Base-by-base conservation (phyloP, 2,797 vertebrate genomes). In the Merluccius polli region DNA sequence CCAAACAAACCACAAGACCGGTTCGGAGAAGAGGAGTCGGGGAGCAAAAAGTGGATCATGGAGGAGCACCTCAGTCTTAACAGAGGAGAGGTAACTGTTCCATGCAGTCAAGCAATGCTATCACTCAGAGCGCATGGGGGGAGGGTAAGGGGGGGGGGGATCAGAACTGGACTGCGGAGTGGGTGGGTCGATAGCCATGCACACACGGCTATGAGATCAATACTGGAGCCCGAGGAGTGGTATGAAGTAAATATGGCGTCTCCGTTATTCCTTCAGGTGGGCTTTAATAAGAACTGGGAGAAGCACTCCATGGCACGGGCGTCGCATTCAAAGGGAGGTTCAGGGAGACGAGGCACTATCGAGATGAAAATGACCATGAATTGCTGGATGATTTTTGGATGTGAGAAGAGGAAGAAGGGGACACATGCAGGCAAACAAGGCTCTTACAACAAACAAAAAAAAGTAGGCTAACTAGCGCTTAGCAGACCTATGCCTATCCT, bases 231-330 rank as follows among this genome's bases (percentile, higher is more conserved):
- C 81, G 71, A 83, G 12, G 72, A 89, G 87, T 88, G 88, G 81
- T n/a, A 87, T 89, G 82, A 83, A 91, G 91, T 93, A 89, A 90
- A 94, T 93, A 92, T 79, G 83, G 78, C 8, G 86, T 89, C 87
- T 89, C 89, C 80, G 87, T 92, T 93, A 92, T 92, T 91, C 84
- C 92, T 80, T 88, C 87, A 89, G 93, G 92, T 89, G 91, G 91
- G 86, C 91, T 67, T 75, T 86, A 87, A 91, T 86, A 79, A 87
- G 11, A 16, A 70, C 85, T 80, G 81, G 84, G 79, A 82, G 83
- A 86, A 15, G 41, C 2, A 44, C 41, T 2, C 12, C 12, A 44
- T 1, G 9, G 36, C 11, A 9, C 36, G 10, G 36, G 36, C 36
- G 4, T 38, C 36, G 11, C 36, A 8, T 12, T 12, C 6, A 12